Evolutionary conservation across 2,888 invertebrate genomes (phyloP), one percentile per base, ranked within the genome.

Genomic region (Macaria liturata): DNA sequence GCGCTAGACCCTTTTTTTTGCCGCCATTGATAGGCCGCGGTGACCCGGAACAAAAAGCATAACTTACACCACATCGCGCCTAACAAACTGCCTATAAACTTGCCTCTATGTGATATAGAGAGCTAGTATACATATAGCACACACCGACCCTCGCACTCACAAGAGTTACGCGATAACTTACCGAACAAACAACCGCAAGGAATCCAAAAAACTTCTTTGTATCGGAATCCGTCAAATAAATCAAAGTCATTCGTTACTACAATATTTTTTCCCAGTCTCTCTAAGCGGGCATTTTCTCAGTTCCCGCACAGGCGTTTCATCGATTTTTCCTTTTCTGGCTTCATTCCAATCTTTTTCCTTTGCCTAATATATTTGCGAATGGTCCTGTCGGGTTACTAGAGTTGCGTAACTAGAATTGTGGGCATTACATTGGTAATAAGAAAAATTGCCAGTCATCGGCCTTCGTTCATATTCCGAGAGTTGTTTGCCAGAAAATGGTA

Each of bases 341-440:
- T 74, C 75, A 77, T 72, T 87, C 88, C 88, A 88, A 86, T 80
- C 73, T 81, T 79, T 76, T 77, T 77, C 75, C 77, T 72, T 82
- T 78, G 77, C 79, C 75, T 85, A 83, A 86, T 85, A 86, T 85
- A 86, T 88, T 86, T 84, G 82, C 73, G 77, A 84, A 78, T 80
- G 77, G 74, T 70, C 71, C 66, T 71, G 65, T 64, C 66, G 70
- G 64, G 54, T 62, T 62, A 60, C 64, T 54, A 57, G 66, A 73
- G 66, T 80, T 77, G 73, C 74, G 75, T 80, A 81, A 83, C 68
- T 62, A 67, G 72, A 69, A 72, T 72, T 70, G 66, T 57, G 68
- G 63, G 66, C 55, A 58, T 66, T 62, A 64, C 65, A 62, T 65
- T 57, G 60, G 63, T 62, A 65, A 63, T 65, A 67, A 61, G 54